These are phyloP conservation scores for Drosophila rhopaloa DNA, from an alignment of 1,140 invertebrate species.

Conservation along the genomic window DNA sequence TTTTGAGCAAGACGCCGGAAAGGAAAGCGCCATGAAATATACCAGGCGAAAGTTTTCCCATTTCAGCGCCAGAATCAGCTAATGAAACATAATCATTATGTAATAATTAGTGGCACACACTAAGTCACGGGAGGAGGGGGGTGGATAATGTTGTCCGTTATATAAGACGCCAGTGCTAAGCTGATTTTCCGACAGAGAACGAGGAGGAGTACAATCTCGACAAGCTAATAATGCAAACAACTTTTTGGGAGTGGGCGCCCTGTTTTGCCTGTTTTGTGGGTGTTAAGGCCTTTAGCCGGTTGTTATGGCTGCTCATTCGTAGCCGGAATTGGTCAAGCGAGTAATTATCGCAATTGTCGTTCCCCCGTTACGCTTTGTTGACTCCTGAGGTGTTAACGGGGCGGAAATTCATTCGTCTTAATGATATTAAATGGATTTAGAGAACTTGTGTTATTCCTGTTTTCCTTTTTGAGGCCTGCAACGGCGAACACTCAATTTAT, in stretches of 20 bases:
- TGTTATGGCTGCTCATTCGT: constrained; percentile 55
- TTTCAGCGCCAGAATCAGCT: constrained; percentile 29
- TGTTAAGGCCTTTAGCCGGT: constrained; percentile 27
- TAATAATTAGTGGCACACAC: constrained; percentile 71
- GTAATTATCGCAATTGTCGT: constrained; percentile 77
- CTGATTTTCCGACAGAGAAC: constrained; percentile 6
- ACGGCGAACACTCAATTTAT: constrained; percentile 42
- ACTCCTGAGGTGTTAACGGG: constrained; percentile 55
- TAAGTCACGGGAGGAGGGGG: constrained; percentile 28
- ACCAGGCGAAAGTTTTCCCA: constrained; percentile 57
- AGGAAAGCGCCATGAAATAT: constrained; percentile 41
- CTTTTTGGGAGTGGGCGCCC: constrained; percentile 19
- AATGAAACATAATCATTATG: constrained; percentile 82
- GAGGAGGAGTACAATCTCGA: constrained; percentile 49
- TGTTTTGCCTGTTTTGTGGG: constrained; percentile 24
- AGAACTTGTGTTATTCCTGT: neutral
- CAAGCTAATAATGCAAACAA: constrained; percentile 81
- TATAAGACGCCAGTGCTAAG: constrained; percentile 39
- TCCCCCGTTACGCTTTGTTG: constrained; percentile 58
- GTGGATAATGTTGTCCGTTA: constrained; percentile 13
- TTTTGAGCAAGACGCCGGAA: neutral
- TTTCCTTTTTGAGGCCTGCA: neutral
- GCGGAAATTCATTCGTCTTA: constrained; percentile 41
- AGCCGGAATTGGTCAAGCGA: constrained; percentile 64
- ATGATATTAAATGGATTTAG: constrained; percentile 12